A percentile compares a stretch with the other conserved stretches of the same genome.
Evolutionary conservation across 1,140 invertebrate species (phyloP).

Genomic region (Listronotus bonariensis): DNA sequence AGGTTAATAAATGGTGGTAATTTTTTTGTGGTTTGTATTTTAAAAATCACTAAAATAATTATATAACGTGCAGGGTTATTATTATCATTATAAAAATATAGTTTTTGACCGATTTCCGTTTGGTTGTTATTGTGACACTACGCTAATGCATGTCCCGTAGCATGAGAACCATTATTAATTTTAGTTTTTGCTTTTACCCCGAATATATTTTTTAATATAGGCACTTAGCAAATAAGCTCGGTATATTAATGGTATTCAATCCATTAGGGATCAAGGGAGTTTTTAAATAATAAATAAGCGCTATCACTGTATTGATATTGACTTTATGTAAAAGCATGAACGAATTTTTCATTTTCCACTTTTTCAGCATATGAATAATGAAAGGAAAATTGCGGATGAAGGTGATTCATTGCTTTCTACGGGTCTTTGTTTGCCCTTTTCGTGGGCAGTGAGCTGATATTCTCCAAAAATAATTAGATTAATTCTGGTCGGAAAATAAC

Average conservation of each 20-base stretch:
- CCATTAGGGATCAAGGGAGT: not conserved
- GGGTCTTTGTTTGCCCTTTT: slow-evolving; percentile 25
- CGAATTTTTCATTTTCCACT: slow-evolving; percentile 48
- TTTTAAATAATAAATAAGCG: slow-evolving; percentile 47
- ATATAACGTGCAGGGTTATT: no score
- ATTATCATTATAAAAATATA: no score
- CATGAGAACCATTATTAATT: no score
- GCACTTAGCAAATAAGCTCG: no score
- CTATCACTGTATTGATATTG: slow-evolving; percentile 44
- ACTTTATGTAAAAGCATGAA: slow-evolving; percentile 50
- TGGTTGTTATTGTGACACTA: no score
- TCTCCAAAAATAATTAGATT: slow-evolving; percentile 24
- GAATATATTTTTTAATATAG: no score
- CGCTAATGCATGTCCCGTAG: no score
- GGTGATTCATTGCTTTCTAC: slow-evolving; percentile 21
- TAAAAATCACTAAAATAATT: no score
- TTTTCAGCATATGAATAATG: slow-evolving; percentile 34
- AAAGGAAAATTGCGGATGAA: slow-evolving; percentile 25
- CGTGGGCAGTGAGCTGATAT: slow-evolving; percentile 18
- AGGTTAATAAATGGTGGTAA: no score
- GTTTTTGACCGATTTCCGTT: no score
- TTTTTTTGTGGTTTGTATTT: no score
- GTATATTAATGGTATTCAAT: not conserved
- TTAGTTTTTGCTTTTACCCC: no score
- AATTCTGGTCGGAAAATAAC: slow-evolving; percentile 9